Conservation (phyloP, 2,797 vertebrate genomes). For the Argyrosomus regius region DNA sequence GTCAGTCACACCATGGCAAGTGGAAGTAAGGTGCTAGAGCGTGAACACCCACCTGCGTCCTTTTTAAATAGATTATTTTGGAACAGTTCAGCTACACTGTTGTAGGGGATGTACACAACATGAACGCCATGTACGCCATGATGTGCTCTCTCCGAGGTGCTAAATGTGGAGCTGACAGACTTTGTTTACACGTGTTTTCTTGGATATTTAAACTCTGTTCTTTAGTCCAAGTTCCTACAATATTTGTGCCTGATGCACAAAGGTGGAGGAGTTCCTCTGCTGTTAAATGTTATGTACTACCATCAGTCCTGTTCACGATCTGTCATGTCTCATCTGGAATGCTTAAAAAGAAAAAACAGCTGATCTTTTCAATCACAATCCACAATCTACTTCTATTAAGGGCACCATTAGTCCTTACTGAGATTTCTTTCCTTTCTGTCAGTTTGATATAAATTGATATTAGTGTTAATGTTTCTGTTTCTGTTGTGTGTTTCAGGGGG, state of each 20-base stretch:
- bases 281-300: no score
- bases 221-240: neutral
- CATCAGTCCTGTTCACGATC: no score
- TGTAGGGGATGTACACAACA: no score
- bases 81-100: no score
- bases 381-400: neutral
- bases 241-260: no score
- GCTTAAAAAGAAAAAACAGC: neutral
- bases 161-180: neutral
- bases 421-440: neutral
- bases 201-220: neutral
- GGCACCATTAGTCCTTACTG: neutral
- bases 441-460: neutral
- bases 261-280: neutral
- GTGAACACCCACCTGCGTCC: no score
- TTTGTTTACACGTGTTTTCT: neutral
- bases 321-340: neutral
- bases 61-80: no score
- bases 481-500: slow-evolving; percentile 85
- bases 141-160: slow-evolving; percentile 8
- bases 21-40: no score
- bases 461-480: neutral
- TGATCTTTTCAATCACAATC: neutral
- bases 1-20: no score
- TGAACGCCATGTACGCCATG: no score